Evolutionary conservation across 2,113 vertebrate species (phyloP), one percentile per base, ranked within the genome.

Genomic region (Lates calcarifer): DNA sequence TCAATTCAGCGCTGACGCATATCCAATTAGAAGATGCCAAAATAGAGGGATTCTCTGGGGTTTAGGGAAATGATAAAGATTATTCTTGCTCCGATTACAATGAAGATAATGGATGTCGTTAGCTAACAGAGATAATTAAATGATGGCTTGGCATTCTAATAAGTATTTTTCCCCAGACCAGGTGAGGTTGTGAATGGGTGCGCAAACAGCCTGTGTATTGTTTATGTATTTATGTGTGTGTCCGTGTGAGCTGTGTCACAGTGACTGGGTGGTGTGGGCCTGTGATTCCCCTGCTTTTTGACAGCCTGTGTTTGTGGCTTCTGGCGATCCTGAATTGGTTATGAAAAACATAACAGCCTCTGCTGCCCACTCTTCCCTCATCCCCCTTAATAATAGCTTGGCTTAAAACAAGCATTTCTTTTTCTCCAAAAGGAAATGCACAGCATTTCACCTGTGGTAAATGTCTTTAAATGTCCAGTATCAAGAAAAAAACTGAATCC

Each of bases 11-110:
- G 2, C 69, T 74, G 81, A 82, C n/a, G 28, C 62, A 67, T 45
- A 74, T 82, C 77, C 63, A 82, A 76, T 89, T 80, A 87, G 31
- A 79, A 58, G 41, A 77, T 86, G 78, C 62, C 66, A 86, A 83
- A 88, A 61, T 28, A 73, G 31, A 80, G 68, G 55, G 45, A 84
- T 72, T 87, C 82, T 70, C 62, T 61, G 47, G 76, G 77, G 73
- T 90, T 90, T 69, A 65, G 49, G 64, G 72, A 79, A 83, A 81
- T 61, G 20, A 62, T 56, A 63, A 81, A 47, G 61, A 86, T 70
- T 68, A 66, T 80, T 62, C 49, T 77, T 63, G 8, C 26, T 24
- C 26, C 1, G 10, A 64, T 89, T 65, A 60, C 69, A 77, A 31
- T 72, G 31, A 56, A 73, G 47, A 91, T 87, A 85, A 85, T 77